A percentile compares a stretch with the other conserved stretches of the same genome.
These are phyloP conservation scores for Myathropa florea DNA, from an alignment of 2,888 invertebrate species.

Conservation along the genomic window DNA sequence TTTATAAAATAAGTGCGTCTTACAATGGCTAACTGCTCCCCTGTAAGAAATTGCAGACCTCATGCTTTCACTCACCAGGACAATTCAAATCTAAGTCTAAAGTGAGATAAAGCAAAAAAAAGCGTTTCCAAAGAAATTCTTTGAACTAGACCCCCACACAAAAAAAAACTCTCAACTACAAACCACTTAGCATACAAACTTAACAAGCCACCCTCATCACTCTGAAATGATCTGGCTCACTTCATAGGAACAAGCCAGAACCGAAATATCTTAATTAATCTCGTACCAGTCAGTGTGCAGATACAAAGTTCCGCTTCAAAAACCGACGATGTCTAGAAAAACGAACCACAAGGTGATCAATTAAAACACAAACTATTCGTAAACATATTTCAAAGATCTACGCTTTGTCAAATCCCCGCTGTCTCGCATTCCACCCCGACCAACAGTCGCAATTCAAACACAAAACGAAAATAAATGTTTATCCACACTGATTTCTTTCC, in stretches of 20 bases:
- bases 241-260: constrained; percentile 8
- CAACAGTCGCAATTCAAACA: neutral
- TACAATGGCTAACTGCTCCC: no score
- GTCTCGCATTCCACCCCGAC: neutral
- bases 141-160: neutral
- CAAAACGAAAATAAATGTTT: neutral
- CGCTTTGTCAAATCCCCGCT: neutral
- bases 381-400: neutral
- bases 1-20: no score
- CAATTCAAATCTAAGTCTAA: neutral
- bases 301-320: constrained; percentile 49
- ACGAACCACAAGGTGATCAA: neutral
- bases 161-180: neutral
- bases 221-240: neutral
- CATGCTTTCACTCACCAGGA: no score
- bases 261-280: constrained; percentile 33
- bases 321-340: constrained; percentile 22
- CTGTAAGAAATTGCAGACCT: no score
- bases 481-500: neutral
- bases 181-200: neutral
- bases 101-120: neutral
- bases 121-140: neutral
- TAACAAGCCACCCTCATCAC: neutral
- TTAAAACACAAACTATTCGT: constrained; percentile 9
- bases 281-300: constrained; percentile 48